A percentile compares a stretch with the other conserved stretches of the same genome.
These are phyloP conservation scores for Ailuropoda melanoleuca DNA, from an alignment of 2,113 vertebrate genomes.

Conservation along the genomic window DNA sequence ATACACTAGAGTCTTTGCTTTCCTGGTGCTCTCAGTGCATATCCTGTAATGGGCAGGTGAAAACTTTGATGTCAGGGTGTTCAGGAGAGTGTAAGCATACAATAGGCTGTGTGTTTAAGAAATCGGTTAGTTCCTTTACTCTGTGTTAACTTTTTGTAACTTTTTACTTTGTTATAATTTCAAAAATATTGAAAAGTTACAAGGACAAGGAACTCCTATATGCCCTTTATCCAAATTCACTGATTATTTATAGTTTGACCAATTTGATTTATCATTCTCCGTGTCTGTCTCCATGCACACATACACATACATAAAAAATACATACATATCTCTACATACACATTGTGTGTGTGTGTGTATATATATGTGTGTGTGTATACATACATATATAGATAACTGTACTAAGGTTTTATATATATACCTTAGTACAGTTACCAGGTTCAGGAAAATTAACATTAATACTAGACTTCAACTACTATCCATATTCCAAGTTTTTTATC, in stretches of 20 bases:
- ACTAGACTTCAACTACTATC: not conserved
- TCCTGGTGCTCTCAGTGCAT: conserved; percentile 17
- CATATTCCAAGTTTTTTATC: not conserved
- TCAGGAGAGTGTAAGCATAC: conserved; percentile 48
- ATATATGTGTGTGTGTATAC: too few species aligned
- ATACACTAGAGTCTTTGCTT: conserved; percentile 38
- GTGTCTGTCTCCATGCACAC: not conserved
- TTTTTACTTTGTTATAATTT: conserved; percentile 36
- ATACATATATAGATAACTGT: not conserved
- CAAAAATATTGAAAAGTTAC: conserved; percentile 11
- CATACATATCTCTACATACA: not conserved
- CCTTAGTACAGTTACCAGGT: not conserved
- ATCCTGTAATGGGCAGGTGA: not conserved
- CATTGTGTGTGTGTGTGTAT: not conserved
- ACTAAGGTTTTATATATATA: too few species aligned
- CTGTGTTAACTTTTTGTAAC: conserved; percentile 27
- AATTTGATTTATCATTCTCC: not conserved
- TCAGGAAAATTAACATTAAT: conserved; percentile 10
- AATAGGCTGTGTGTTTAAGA: conserved; percentile 57
- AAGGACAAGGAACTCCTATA: not conserved
- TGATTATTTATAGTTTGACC: not conserved
- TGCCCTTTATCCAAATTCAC: not conserved
- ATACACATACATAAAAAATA: not conserved
- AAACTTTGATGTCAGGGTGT: conserved; percentile 67
- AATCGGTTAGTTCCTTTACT: conserved; percentile 31